Conservation (phyloP, 2,113 vertebrate genomes). For the Microcebus murinus region DNA sequence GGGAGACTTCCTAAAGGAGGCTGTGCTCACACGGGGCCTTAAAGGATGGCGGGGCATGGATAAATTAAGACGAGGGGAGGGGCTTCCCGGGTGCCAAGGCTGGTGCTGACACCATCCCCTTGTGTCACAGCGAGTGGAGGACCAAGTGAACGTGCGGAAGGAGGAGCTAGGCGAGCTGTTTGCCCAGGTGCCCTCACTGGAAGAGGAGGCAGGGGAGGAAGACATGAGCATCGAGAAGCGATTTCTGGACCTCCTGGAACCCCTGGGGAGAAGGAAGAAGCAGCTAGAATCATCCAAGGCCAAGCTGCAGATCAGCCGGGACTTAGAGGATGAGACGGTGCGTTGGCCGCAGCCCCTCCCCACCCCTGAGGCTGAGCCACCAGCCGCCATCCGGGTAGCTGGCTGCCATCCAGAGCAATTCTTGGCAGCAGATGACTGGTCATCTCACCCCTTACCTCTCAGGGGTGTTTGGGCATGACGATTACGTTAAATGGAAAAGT, state of each 20-base stretch:
- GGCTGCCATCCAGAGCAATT: not conserved
- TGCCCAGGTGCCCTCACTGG: constrained; percentile 80
- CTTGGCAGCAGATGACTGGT: not conserved
- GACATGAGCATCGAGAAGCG: constrained; percentile 87
- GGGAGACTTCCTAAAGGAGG: not conserved
- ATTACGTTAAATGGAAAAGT: not conserved
- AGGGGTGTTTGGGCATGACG: not conserved
- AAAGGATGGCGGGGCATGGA: not conserved
- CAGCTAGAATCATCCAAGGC: constrained; percentile 91
- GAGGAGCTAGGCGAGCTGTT: constrained; percentile 93
- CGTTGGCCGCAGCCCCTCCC: constrained; percentile 48
- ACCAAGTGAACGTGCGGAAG: constrained; percentile 91
- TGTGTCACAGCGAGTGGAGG: constrained; percentile 90
- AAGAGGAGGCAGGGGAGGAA: constrained; percentile 86
- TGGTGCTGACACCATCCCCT: not conserved
- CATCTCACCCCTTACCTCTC: not conserved
- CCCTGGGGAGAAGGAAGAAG: constrained; percentile 89
- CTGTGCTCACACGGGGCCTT: not conserved
- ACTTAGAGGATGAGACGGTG: constrained; percentile 95
- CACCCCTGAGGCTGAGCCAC: fast-evolving
- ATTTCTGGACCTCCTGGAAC: constrained; percentile 91
- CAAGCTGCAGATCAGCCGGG: constrained; percentile 92
- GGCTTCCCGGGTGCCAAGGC: not conserved
- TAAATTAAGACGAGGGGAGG: not conserved
- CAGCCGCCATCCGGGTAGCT: not conserved